phyloP scores from a whole-genome alignment of 2,888 invertebrate genomes.

The Cheilosia urbana region DNA sequence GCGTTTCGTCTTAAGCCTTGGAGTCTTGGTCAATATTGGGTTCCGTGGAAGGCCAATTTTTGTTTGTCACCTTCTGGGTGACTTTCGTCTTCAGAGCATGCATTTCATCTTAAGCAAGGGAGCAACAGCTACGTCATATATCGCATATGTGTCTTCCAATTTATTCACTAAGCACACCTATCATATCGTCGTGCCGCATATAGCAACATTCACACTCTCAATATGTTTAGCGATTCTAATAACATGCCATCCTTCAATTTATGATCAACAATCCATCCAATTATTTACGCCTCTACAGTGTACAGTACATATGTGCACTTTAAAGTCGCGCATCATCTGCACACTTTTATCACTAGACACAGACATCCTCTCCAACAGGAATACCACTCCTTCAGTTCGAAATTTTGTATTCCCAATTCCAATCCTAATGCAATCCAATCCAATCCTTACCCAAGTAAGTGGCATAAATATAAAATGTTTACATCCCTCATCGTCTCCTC shows the following conservation, averaged over 20 bases:
- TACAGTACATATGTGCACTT: background rate
- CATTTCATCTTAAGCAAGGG: too few species aligned
- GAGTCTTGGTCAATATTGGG: too few species aligned
- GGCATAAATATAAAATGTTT: conserved; percentile 35
- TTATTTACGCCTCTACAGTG: conserved; percentile 15
- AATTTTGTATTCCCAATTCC: conserved; percentile 37
- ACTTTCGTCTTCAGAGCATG: too few species aligned
- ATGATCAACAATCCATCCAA: conserved; percentile 34
- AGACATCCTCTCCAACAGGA: background rate
- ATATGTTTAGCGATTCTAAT: background rate
- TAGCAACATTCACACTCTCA: background rate
- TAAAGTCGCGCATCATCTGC: conserved; percentile 13
- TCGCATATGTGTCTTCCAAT: too few species aligned
- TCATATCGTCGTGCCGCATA: too few species aligned
- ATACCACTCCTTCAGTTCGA: background rate
- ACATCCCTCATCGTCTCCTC: conserved; percentile 3
- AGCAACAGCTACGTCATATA: too few species aligned
- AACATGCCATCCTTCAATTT: conserved; percentile 6
- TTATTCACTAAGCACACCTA: too few species aligned
- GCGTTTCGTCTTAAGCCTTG: too few species aligned
- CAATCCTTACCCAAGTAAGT: conserved; percentile 30
- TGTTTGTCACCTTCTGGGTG: background rate
- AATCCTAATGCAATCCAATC: conserved; percentile 40
- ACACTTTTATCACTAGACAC: conserved; percentile 11
- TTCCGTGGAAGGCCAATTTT: too few species aligned